phyloP scores from a whole-genome alignment of 2,797 vertebrate species.

The Crotalus adamanteus region DNA sequence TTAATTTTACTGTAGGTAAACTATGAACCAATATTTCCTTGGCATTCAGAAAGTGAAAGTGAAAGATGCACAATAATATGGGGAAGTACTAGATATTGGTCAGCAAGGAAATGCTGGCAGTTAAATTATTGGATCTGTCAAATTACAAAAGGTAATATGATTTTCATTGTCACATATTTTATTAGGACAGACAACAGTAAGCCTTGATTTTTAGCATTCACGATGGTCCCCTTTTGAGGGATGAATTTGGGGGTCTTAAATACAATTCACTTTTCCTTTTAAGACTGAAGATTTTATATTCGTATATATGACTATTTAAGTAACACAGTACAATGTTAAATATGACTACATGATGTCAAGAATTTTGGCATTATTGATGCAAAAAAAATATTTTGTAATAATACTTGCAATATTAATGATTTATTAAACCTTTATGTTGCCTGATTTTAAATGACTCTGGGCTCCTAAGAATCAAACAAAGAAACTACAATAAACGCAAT shows the following conservation, averaged over 20 bases:
- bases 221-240: background rate
- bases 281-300: background rate
- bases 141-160: background rate
- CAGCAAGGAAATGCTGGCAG: rapidly evolving
- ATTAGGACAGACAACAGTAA: background rate
- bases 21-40: rapidly evolving
- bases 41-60: rapidly evolving
- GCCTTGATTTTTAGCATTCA: background rate
- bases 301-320: background rate
- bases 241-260: background rate
- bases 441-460: background rate
- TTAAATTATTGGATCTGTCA: background rate
- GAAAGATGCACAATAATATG: background rate
- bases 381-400: background rate
- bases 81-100: background rate
- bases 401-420: background rate
- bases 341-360: background rate
- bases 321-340: background rate
- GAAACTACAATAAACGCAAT: background rate
- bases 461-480: background rate
- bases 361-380: background rate
- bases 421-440: background rate
- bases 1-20: conserved; percentile 5
- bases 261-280: background rate
- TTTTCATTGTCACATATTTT: background rate